phyloP scores from a whole-genome alignment of 1,140 invertebrate genomes.

The Ips typographus region DNA sequence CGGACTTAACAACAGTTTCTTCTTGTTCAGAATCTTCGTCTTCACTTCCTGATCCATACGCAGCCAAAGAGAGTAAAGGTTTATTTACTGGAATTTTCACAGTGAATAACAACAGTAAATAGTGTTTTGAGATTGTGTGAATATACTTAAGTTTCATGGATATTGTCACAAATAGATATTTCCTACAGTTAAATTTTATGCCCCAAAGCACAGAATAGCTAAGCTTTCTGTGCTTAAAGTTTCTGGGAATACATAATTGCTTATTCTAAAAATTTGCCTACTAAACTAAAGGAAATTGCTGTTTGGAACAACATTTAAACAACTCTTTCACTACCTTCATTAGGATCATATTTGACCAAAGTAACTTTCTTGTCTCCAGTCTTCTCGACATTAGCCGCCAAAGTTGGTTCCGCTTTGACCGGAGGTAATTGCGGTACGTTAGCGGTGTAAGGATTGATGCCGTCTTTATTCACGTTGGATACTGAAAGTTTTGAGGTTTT shows the following conservation, averaged over 20 bases:
- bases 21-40: conserved; percentile 51
- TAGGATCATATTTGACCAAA: conserved; percentile 33
- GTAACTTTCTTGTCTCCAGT: conserved; percentile 27
- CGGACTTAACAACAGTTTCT: conserved; percentile 31
- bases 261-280: too few species aligned
- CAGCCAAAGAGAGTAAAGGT: conserved; percentile 56
- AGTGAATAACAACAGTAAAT: too few species aligned
- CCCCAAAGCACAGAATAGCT: too few species aligned
- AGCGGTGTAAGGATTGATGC: conserved; percentile 33
- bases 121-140: too few species aligned
- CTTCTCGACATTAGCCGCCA: background rate
- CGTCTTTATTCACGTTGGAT: conserved; percentile 44
- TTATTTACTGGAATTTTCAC: conserved; percentile 34
- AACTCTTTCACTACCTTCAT: conserved; percentile 3
- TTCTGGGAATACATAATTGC: too few species aligned
- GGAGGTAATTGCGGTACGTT: conserved; percentile 33
- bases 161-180: too few species aligned
- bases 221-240: too few species aligned
- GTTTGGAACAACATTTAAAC: background rate
- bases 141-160: too few species aligned
- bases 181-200: too few species aligned
- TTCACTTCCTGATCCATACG: conserved; percentile 57
- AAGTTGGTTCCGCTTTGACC: conserved; percentile 19
- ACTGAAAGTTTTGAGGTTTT: conserved; percentile 27
- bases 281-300: too few species aligned